Conservation (phyloP, 2,113 vertebrate species). For the Casuarius casuarius region DNA sequence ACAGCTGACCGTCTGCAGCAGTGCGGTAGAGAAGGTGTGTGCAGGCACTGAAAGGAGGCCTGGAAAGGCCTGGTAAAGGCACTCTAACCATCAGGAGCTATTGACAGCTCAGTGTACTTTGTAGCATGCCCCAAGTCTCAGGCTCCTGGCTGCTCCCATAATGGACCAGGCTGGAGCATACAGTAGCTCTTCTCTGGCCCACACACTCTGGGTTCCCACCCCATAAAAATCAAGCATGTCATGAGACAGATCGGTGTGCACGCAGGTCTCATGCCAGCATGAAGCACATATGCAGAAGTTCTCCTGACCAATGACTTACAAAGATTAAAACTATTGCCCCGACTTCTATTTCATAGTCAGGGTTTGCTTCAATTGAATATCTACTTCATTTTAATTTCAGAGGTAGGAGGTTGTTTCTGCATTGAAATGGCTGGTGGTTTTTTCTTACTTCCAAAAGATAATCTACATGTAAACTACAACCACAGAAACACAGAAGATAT, state of each 20-base stretch:
- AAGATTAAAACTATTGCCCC: not conserved
- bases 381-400: not conserved
- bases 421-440: not conserved
- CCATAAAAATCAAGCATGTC: accelerated
- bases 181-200: accelerated
- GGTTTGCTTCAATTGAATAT: not conserved
- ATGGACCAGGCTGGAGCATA: not conserved
- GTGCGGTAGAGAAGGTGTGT: not conserved
- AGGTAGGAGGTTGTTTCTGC: not conserved
- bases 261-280: not conserved
- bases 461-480: not conserved
- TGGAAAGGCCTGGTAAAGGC: not conserved
- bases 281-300: accelerated
- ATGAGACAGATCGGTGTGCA: not conserved
- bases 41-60: not conserved
- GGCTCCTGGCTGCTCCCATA: not conserved
- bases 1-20: not conserved
- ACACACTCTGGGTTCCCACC: accelerated
- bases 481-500: not conserved
- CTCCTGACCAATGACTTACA: not conserved
- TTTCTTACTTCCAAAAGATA: not conserved
- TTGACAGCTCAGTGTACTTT: accelerated
- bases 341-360: not conserved
- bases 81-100: not conserved
- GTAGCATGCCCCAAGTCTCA: too few relatives aligned